These are phyloP conservation scores for Erpornis zantholeuca DNA, from an alignment of 2,113 vertebrate genomes.

Conservation along the genomic window DNA sequence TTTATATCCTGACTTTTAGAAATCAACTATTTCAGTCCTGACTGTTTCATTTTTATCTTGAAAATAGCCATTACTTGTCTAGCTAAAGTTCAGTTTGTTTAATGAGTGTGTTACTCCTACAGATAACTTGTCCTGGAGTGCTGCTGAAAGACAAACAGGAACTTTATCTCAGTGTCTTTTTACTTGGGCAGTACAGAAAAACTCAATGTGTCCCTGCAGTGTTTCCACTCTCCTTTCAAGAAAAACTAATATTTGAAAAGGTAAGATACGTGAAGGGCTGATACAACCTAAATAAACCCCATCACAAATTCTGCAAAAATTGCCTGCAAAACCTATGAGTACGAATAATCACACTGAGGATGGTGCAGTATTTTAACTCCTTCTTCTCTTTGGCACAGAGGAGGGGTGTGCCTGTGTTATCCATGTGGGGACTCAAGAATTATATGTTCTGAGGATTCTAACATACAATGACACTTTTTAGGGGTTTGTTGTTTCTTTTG, in stretches of 20 bases:
- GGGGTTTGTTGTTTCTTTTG: neutral
- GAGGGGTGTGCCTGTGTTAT: neutral
- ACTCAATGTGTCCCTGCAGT: slow-evolving; percentile 79
- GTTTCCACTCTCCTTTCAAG: slow-evolving; percentile 86
- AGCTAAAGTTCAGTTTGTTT: neutral
- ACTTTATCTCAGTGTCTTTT: slow-evolving; percentile 85
- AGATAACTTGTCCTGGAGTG: slow-evolving; percentile 90
- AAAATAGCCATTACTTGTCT: neutral
- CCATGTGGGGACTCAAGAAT: neutral
- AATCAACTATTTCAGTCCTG: slow-evolving; percentile 13
- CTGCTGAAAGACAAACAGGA: slow-evolving; percentile 78
- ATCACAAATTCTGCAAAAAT: neutral
- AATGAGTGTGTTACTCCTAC: slow-evolving; percentile 45
- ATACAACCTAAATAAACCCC: neutral
- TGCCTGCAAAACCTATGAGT: neutral
- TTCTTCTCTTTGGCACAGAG: neutral
- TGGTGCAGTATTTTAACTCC: neutral
- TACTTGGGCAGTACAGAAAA: slow-evolving; percentile 88
- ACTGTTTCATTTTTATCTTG: slow-evolving; percentile 29
- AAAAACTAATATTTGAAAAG: slow-evolving; percentile 91
- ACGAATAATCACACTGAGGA: neutral
- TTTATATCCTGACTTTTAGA: neutral
- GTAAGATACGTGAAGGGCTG: slow-evolving; percentile 67
- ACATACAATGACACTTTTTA: neutral
- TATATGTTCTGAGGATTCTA: neutral